These are phyloP conservation scores for Holotrichia oblita DNA, from an alignment of 1,140 invertebrate genomes.

Conservation along the genomic window DNA sequence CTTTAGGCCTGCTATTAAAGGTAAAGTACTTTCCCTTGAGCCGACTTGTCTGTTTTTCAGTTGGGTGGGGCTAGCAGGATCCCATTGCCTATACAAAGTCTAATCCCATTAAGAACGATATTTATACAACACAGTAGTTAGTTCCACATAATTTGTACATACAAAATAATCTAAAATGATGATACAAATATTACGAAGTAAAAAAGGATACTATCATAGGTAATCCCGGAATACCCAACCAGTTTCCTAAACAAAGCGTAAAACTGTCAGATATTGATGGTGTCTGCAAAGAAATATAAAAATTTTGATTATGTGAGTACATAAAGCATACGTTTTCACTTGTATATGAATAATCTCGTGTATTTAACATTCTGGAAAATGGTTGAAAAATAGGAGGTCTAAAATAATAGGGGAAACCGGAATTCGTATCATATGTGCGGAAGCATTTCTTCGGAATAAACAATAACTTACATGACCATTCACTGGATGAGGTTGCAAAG, in stretches of 20 bases:
- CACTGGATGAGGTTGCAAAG: constrained; percentile 64
- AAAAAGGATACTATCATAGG: constrained; percentile 91
- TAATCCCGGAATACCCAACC: constrained; percentile 90
- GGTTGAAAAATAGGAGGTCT: no score
- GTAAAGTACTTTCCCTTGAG: constrained; percentile 72
- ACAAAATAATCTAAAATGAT: no score
- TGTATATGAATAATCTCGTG: no score
- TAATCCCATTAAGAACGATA: constrained; percentile 49
- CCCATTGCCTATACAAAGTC: constrained; percentile 68
- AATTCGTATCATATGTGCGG: no score
- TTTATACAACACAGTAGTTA: background rate
- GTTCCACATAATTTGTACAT: no score
- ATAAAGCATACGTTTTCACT: no score
- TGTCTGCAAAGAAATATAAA: constrained; percentile 46
- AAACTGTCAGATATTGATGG: constrained; percentile 82
- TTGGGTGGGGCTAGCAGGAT: constrained; percentile 51
- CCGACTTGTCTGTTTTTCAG: constrained; percentile 62
- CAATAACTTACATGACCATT: constrained; percentile 56
- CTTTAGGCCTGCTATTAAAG: constrained; percentile 77
- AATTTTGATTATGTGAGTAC: background rate
- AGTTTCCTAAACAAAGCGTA: constrained; percentile 85
- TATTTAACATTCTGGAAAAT: no score
- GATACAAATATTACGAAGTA: constrained; percentile 14
- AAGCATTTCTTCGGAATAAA: background rate
- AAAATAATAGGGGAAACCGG: no score